A percentile compares a stretch with the other conserved stretches of the same genome.
phyloP scores from a whole-genome alignment of 2,888 invertebrate species.

The Folsomia candida region DNA sequence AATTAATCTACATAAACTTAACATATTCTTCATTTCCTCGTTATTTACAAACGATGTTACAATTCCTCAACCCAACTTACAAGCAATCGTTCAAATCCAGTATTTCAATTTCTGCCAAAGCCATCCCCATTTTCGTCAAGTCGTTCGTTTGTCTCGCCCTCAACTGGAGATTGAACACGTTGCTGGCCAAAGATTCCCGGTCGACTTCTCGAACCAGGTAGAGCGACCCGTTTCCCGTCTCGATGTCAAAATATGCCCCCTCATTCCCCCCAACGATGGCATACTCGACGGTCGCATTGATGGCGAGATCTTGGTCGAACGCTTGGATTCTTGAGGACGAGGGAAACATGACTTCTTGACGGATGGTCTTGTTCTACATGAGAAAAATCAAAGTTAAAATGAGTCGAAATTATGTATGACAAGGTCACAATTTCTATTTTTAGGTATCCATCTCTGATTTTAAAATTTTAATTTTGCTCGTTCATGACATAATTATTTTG shows the following conservation, averaged over 20 bases:
- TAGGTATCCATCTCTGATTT: too few species aligned
- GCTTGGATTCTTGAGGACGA: constrained; percentile 72
- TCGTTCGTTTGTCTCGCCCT: constrained; percentile 67
- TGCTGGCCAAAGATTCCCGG: constrained; percentile 61
- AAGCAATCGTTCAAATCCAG: constrained; percentile 78
- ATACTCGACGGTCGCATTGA: constrained; percentile 71
- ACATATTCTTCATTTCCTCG: neutral
- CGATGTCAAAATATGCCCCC: constrained; percentile 70
- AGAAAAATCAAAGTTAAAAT: constrained; percentile 39
- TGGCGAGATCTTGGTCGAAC: constrained; percentile 73
- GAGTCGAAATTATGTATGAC: too few species aligned
- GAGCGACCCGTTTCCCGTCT: constrained; percentile 70
- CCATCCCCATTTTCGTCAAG: constrained; percentile 70
- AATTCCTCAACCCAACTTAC: constrained; percentile 23
- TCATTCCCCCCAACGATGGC: constrained; percentile 80
- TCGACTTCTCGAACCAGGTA: constrained; percentile 79
- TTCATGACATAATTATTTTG: neutral
- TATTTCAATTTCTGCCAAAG: constrained; percentile 71
- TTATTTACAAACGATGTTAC: neutral
- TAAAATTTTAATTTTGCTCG: neutral
- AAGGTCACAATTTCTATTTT: too few species aligned
- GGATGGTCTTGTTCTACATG: constrained; percentile 69
- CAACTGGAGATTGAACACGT: constrained; percentile 63
- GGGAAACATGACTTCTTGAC: constrained; percentile 67
- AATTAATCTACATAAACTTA: constrained; percentile 17